Conservation (phyloP, 2,888 invertebrate species). For the Drosophila affinis region DNA sequence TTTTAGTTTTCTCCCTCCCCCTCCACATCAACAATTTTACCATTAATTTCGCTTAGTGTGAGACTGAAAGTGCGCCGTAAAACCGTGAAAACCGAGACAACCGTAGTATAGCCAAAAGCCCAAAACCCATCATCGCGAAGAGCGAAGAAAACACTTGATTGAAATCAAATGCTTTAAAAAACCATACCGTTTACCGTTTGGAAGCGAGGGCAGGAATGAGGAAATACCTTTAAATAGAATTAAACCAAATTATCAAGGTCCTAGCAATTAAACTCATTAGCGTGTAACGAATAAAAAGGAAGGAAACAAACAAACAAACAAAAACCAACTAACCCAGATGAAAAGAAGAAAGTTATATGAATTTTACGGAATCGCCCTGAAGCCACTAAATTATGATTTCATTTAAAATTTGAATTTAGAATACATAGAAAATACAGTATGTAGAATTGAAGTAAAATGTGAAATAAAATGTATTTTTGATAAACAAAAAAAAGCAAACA, state of each 20-base stretch:
- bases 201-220: conserved; percentile 23
- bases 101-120: conserved; percentile 20
- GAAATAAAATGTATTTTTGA: conserved; percentile 66
- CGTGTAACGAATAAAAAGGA: conserved; percentile 34
- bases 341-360: conserved; percentile 51
- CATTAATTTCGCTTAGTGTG: conserved; percentile 62
- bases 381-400: conserved; percentile 27
- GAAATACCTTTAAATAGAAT: conserved; percentile 69
- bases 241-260: conserved; percentile 74
- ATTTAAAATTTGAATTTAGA: conserved; percentile 40
- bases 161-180: conserved; percentile 66
- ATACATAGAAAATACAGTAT: conserved; percentile 47
- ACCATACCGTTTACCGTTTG: conserved; percentile 35
- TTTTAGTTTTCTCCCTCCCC: neutral
- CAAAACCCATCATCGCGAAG: conserved; percentile 20
- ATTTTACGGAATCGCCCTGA: conserved; percentile 46
- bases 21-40: neutral
- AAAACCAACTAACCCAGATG: conserved; percentile 18
- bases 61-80: conserved; percentile 69
- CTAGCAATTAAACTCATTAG: conserved; percentile 70
- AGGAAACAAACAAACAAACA: conserved; percentile 1
- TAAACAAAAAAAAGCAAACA: conserved; percentile 36
- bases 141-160: conserved; percentile 30
- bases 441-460: conserved; percentile 33
- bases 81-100: conserved; percentile 34